A percentile compares a stretch with the other conserved stretches of the same genome.
Evolutionary conservation across 2,888 invertebrate species (phyloP).

Genomic region (Lycia hirtaria): DNA sequence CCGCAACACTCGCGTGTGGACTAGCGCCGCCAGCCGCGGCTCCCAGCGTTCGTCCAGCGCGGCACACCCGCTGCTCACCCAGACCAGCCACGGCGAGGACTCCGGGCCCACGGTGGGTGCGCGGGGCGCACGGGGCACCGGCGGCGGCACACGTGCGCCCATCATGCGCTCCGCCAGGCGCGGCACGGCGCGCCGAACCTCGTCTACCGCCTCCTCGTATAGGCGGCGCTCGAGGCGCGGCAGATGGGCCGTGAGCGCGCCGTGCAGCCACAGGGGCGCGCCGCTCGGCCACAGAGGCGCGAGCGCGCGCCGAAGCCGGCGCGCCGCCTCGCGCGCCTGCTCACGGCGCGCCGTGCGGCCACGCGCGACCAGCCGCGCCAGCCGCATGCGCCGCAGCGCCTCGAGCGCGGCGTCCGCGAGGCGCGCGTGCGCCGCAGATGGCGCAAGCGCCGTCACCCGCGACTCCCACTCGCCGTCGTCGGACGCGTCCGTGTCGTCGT

Average conservation of each 20-base stretch:
- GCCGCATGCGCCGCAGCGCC: conserved; percentile 52
- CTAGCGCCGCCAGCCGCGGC: conserved; percentile 55
- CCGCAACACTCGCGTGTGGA: conserved; percentile 55
- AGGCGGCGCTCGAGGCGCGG: conserved; percentile 50
- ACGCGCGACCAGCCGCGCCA: conserved; percentile 51
- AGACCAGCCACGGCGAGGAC: conserved; percentile 53
- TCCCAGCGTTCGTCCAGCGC: conserved; percentile 50
- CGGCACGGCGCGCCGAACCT: conserved; percentile 57
- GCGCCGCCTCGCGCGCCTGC: conserved; percentile 40
- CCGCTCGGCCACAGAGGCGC: conserved; percentile 42
- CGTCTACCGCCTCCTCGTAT: conserved; percentile 52
- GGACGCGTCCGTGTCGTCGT: conserved; percentile 27
- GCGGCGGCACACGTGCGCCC: conserved; percentile 37
- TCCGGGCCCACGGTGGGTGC: conserved; percentile 43
- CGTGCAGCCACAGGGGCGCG: conserved; percentile 58
- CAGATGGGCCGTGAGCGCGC: conserved; percentile 50
- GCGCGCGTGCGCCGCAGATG: conserved; percentile 52
- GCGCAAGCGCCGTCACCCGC: conserved; percentile 55
- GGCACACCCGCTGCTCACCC: conserved; percentile 50
- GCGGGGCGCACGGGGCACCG: conserved; percentile 35
- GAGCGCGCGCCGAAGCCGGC: conserved; percentile 37
- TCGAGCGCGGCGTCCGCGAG: conserved; percentile 53
- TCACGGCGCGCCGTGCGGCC: conserved; percentile 49
- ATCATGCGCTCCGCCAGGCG: conserved; percentile 53
- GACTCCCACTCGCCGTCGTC: conserved; percentile 56